Conservation (phyloP, 1,140 invertebrate species). For the Radopholus similis region DNA sequence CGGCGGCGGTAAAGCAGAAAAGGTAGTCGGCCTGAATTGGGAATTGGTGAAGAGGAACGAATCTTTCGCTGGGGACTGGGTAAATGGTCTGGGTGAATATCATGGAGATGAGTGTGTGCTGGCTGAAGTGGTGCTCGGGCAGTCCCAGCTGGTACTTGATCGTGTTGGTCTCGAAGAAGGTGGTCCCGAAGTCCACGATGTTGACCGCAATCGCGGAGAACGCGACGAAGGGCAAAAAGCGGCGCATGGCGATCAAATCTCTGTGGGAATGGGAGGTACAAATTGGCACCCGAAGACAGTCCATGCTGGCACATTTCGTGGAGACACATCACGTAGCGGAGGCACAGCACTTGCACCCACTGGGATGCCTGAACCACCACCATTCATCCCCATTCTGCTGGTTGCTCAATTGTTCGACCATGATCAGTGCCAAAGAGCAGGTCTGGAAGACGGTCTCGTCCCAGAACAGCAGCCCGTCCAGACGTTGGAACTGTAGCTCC, state of each 20-base stretch:
- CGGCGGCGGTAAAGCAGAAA: constrained; percentile 52
- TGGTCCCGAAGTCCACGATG: constrained; percentile 55
- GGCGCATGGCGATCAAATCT: constrained; percentile 41
- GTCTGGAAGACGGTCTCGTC: constrained; percentile 5
- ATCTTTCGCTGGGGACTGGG: constrained; percentile 16
- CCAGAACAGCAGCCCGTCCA: constrained; percentile 29
- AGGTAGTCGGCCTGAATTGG: constrained; percentile 54
- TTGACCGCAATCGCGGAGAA: constrained; percentile 41
- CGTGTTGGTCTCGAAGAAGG: constrained; percentile 50
- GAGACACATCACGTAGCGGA: constrained; percentile 53
- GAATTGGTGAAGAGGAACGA: not conserved
- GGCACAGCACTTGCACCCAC: constrained; percentile 56
- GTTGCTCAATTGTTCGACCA: too few species aligned
- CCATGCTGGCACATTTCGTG: not conserved
- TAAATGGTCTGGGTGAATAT: constrained; percentile 59
- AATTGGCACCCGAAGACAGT: not conserved
- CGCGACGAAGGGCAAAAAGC: constrained; percentile 46
- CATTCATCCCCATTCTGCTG: too few species aligned
- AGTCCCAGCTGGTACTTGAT: constrained; percentile 59
- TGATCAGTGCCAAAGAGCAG: constrained; percentile 12
- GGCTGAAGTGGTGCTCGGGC: constrained; percentile 46
- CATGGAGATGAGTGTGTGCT: constrained; percentile 52
- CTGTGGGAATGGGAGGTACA: constrained; percentile 17
- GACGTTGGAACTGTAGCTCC: constrained; percentile 38
- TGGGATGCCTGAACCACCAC: constrained; percentile 48